Conservation (phyloP, 1,140 invertebrate genomes). For the Drosophila santomea region DNA sequence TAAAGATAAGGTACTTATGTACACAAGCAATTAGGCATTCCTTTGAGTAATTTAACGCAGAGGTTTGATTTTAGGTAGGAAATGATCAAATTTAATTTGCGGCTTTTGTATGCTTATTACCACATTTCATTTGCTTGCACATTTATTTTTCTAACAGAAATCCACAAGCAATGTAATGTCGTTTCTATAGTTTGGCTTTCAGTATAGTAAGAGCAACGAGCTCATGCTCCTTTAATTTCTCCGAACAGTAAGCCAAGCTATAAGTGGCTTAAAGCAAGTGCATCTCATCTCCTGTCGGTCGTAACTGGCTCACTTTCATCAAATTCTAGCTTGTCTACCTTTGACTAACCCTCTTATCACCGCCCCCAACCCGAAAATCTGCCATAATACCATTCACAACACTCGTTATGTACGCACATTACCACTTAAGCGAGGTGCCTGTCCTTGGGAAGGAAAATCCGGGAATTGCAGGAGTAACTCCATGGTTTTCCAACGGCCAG, state of each 20-base stretch:
- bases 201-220: background rate
- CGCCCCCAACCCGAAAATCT: conserved; percentile 22
- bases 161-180: background rate
- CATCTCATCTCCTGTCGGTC: conserved; percentile 10
- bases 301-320: conserved; percentile 27
- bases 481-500: conserved; percentile 41
- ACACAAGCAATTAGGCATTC: conserved; percentile 13
- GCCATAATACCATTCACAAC: conserved; percentile 39
- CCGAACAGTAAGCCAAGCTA: conserved; percentile 4
- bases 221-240: conserved; percentile 9
- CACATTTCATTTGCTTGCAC: too few relatives aligned
- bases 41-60: background rate
- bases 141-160: too few relatives aligned
- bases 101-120: too few relatives aligned
- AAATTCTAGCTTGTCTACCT: conserved; percentile 20
- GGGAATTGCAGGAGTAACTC: conserved; percentile 22
- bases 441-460: conserved; percentile 30
- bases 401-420: conserved; percentile 59
- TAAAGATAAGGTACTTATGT: background rate
- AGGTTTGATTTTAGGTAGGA: background rate
- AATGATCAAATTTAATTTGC: background rate
- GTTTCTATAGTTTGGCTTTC: background rate
- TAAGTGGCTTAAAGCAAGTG: conserved; percentile 32
- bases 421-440: conserved; percentile 41
- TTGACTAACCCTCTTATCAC: conserved; percentile 37